Evolutionary conservation across 2,888 invertebrate species (phyloP), one percentile per base, ranked within the genome.

Genomic region (Galerucella calmariensis): DNA sequence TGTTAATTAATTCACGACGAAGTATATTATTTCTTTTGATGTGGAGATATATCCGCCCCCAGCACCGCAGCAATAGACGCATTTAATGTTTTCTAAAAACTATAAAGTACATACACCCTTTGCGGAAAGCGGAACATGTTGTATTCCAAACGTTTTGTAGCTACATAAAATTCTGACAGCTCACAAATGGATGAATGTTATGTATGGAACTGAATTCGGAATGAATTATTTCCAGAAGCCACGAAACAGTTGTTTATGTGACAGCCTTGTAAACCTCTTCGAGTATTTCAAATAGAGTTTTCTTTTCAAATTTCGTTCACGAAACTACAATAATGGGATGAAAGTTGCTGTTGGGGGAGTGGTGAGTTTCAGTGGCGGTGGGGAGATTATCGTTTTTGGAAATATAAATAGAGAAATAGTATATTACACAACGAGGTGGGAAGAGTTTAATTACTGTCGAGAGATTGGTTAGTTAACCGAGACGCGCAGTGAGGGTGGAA

Each of bases 221-320:
- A 63, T 67, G 68, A 71, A 71, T 70, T 75, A 72, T 75, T 65
- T 75, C 65, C 51, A 53, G 68, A 75, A 67, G 62, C 63, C 71
- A 68, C 68, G 75, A 62, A 70, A 70, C 59, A 70, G 67, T 78
- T 77, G 76, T 78, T 78, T 77, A 77, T 77, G 74, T 70, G 78
- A 77, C 75, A 72, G 74, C 67, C 27, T 53, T 67, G 73, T 75
- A 69, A 58, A 56, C 71, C 62, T 68, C 72, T 69, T 67, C 67
- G 56, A 65, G 73, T 75, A 73, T 74, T 78, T 78, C 67, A 72
- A 68, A 69, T 71, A 44, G 69, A 69, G 58, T 76, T 75, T 76
- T 72, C 75, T 74, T 79, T 79, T 20, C 65, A 72, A 69, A 79
- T 79, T 75, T 78, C 68, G 67, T 48, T 73, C 79, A 78, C 79